Evolutionary conservation across 2,113 vertebrate genomes (phyloP).

Genomic region (Alethe castanea): DNA sequence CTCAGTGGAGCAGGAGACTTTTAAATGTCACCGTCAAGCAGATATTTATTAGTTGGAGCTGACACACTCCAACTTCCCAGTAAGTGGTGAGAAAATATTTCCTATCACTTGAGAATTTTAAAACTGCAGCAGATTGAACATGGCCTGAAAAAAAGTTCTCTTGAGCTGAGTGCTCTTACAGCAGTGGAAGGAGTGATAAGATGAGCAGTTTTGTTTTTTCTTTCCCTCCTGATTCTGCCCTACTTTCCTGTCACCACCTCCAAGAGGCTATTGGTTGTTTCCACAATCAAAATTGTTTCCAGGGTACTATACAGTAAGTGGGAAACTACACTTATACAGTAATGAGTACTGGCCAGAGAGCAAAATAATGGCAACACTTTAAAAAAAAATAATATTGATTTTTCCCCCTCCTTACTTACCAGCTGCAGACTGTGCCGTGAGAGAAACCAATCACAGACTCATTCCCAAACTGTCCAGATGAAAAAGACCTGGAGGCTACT

Average conservation of each 20-base stretch:
- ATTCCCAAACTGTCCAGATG: constrained; percentile 49
- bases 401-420: not conserved
- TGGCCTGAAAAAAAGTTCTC: not conserved
- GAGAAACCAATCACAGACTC: constrained; percentile 45
- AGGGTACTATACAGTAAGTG: not conserved
- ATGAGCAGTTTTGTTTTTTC: not conserved
- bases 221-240: not conserved
- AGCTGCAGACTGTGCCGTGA: not conserved
- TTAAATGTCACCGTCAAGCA: constrained; percentile 45
- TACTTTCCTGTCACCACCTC: not conserved
- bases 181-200: not conserved
- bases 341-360: not conserved
- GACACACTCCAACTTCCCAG: constrained; percentile 34
- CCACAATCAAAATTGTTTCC: not conserved
- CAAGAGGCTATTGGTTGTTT: not conserved
- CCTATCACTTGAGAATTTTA: constrained; percentile 15
- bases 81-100: constrained; percentile 51
- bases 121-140: constrained; percentile 11
- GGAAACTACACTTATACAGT: not conserved
- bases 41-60: constrained; percentile 56
- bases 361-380: not conserved
- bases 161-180: not conserved
- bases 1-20: constrained; percentile 18
- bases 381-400: not conserved
- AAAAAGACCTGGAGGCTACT: constrained; percentile 31